These are phyloP conservation scores for Periphyllus acericola DNA, from an alignment of 2,888 invertebrate genomes.

Conservation along the genomic window DNA sequence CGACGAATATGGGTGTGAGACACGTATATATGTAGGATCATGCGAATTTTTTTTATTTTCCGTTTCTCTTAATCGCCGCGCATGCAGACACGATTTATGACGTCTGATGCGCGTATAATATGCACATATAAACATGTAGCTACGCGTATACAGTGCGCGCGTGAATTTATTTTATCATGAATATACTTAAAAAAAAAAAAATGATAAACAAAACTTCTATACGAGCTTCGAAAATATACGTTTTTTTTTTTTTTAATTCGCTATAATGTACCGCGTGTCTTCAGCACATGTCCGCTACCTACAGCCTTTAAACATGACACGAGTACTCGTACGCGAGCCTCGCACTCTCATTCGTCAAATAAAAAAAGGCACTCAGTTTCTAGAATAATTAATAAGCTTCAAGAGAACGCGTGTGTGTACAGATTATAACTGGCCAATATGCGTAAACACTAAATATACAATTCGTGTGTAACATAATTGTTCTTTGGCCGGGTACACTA, in stretches of 20 bases:
- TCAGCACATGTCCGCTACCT: background rate
- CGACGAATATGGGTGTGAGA: slow-evolving; percentile 20
- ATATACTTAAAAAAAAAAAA: background rate
- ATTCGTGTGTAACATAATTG: background rate
- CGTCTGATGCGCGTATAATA: background rate
- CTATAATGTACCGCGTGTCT: background rate
- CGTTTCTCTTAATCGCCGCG: background rate
- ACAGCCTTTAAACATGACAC: background rate
- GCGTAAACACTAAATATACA: too few relatives aligned
- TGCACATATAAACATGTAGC: background rate
- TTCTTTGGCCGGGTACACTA: too few relatives aligned
- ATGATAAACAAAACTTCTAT: background rate
- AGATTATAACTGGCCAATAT: too few relatives aligned
- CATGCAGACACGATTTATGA: slow-evolving; percentile 32
- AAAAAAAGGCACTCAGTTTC: too few relatives aligned
- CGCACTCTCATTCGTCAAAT: too few relatives aligned
- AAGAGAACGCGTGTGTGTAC: too few relatives aligned
- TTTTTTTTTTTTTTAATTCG: background rate
- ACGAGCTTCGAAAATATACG: background rate
- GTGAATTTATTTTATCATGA: background rate
- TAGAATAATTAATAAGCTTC: too few relatives aligned
- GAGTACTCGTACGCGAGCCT: too few relatives aligned
- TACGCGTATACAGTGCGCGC: too few relatives aligned
- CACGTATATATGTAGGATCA: background rate
- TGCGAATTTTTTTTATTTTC: background rate